Evolutionary conservation across 2,797 vertebrate species (phyloP).

Genomic region (Premnoplex brunnescens): DNA sequence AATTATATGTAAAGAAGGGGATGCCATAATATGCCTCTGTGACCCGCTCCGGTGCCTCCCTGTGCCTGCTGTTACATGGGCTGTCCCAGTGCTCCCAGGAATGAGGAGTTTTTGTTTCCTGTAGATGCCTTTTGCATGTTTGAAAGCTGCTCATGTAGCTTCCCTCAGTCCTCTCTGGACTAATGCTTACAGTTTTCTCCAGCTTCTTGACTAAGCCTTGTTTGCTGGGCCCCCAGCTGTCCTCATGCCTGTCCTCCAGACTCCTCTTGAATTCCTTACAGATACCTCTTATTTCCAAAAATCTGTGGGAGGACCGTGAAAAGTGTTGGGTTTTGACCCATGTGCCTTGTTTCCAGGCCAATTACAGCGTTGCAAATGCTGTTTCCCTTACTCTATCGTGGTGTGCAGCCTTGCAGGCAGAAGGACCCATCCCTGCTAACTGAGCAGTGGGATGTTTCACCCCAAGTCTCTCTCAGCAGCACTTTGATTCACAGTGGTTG

Average conservation of each 20-base stretch:
- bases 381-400: background rate
- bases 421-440: background rate
- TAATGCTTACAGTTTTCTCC: background rate
- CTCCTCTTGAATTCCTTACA: background rate
- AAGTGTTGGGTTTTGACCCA: background rate
- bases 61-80: rapidly evolving
- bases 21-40: background rate
- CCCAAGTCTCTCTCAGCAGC: background rate
- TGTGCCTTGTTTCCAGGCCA: background rate
- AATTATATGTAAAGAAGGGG: background rate
- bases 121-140: background rate
- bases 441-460: rapidly evolving
- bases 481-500: rapidly evolving
- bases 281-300: background rate
- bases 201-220: background rate
- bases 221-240: background rate
- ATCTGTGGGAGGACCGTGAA: background rate
- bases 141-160: background rate
- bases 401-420: background rate
- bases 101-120: background rate
- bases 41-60: background rate
- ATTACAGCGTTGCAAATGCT: rapidly evolving
- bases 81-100: background rate
- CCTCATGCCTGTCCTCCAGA: rapidly evolving
- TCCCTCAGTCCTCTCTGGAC: background rate